These are phyloP conservation scores for Apeltes quadracus DNA, from an alignment of 2,113 vertebrate species.

Conservation along the genomic window DNA sequence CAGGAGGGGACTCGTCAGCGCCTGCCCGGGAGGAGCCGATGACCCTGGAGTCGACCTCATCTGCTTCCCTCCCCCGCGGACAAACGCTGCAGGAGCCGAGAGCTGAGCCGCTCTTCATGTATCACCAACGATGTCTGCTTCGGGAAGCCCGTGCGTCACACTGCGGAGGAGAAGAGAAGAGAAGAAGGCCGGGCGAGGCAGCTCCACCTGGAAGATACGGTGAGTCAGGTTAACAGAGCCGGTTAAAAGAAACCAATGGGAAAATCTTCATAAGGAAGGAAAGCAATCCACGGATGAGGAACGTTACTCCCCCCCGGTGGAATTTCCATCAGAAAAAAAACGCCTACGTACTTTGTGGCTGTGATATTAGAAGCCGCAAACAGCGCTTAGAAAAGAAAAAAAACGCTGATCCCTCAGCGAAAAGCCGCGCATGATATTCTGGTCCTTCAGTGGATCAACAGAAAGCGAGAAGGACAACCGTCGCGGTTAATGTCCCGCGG, in stretches of 20 bases:
- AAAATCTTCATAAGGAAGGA: too few species aligned
- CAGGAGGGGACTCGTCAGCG: constrained; percentile 42
- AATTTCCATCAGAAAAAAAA: constrained; percentile 48
- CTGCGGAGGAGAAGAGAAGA: not conserved
- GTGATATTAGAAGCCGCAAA: constrained; percentile 12
- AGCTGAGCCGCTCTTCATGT: constrained; percentile 42
- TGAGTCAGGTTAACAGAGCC: constrained; percentile 1
- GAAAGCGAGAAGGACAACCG: constrained; percentile 5
- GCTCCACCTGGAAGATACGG: constrained; percentile 31
- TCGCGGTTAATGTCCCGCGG: constrained; percentile 22
- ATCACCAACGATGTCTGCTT: constrained; percentile 49
- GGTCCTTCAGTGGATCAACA: constrained; percentile 7
- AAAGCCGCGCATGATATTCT: constrained; percentile 12
- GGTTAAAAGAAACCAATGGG: constrained; percentile 32
- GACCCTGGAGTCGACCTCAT: constrained; percentile 65
- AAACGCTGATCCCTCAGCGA: constrained; percentile 23
- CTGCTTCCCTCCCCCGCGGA: constrained; percentile 45
- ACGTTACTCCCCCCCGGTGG: constrained; percentile 21
- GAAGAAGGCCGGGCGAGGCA: constrained; percentile 1
- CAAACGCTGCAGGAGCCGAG: constrained; percentile 39
- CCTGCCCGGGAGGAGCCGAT: constrained; percentile 42
- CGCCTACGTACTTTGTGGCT: constrained; percentile 25
- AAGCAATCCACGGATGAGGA: too few species aligned
- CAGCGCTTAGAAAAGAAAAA: constrained; percentile 14
- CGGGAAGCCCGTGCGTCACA: constrained; percentile 31